These are phyloP conservation scores for Bubo scandiacus DNA, from an alignment of 2,113 vertebrate genomes.

Conservation along the genomic window DNA sequence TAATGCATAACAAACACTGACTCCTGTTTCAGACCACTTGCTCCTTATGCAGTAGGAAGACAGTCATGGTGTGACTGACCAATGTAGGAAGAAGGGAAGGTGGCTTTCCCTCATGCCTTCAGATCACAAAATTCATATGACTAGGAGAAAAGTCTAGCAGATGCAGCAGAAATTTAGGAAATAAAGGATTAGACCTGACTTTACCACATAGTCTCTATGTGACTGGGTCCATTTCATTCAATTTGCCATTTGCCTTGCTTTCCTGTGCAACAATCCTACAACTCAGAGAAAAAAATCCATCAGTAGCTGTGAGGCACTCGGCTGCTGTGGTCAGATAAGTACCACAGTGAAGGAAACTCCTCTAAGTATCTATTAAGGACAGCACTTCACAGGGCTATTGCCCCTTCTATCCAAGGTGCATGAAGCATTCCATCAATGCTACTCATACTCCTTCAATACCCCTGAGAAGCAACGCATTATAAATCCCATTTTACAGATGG, in stretches of 20 bases:
- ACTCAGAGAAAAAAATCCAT: not conserved
- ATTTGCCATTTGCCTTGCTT: not conserved
- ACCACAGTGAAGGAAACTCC: conserved; percentile 46
- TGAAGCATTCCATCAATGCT: conserved; percentile 44
- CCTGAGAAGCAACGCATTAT: conserved; percentile 55
- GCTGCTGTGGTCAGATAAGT: conserved; percentile 67
- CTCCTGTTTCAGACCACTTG: not conserved
- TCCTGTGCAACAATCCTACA: not conserved
- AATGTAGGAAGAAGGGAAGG: not conserved
- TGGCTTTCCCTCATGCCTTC: not conserved
- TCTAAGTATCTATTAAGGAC: conserved; percentile 65
- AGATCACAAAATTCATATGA: not conserved
- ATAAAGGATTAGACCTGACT: not conserved
- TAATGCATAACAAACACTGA: not conserved
- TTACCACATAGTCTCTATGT: not conserved
- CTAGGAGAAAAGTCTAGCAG: not conserved
- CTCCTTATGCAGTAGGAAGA: not conserved
- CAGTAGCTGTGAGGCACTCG: conserved; percentile 28
- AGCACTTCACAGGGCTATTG: conserved; percentile 56
- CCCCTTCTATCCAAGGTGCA: conserved; percentile 60
- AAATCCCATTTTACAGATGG: conserved; percentile 70
- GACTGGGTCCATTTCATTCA: not conserved
- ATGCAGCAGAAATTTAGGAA: not conserved
- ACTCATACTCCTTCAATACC: conserved; percentile 39
- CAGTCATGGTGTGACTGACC: not conserved